Percentiles rank a stretch among this genome's conserved stretches.
phyloP scores from a whole-genome alignment of 2,113 vertebrate species.

The Ctenomys sociabilis region DNA sequence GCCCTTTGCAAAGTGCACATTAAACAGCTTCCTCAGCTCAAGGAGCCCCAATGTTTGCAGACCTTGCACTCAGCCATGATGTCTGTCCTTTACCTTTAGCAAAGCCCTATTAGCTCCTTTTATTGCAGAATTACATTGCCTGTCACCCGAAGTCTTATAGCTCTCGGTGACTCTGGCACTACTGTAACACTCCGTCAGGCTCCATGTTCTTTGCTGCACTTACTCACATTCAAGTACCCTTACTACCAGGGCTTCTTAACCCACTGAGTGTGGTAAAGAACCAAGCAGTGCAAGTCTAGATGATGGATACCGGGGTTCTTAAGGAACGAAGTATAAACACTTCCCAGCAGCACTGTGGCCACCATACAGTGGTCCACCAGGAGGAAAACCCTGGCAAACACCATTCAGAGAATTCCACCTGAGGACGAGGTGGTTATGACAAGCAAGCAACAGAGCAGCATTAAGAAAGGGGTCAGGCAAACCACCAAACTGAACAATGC shows the following conservation, averaged over 20 bases:
- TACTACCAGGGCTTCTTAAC: background rate
- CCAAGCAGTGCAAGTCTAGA: background rate
- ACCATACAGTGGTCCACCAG: background rate
- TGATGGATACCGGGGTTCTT: background rate
- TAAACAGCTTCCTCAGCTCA: conserved; percentile 31
- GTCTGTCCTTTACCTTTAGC: conserved; percentile 6
- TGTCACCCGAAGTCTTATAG: background rate
- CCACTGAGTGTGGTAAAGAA: background rate
- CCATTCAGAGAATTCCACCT: background rate
- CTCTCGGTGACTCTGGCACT: background rate
- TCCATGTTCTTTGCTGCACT: background rate
- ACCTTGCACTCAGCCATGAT: background rate
- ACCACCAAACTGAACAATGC: background rate
- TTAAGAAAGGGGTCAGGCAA: conserved; percentile 6
- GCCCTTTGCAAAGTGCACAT: conserved; percentile 30
- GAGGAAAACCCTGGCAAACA: background rate
- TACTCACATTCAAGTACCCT: background rate
- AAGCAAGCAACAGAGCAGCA: background rate
- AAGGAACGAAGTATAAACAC: background rate
- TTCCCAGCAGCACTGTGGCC: background rate
- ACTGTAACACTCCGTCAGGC: accelerated
- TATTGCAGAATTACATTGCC: background rate
- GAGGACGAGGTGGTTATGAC: background rate
- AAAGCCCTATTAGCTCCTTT: background rate
- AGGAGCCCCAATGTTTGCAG: background rate